Evolutionary conservation across 2,797 vertebrate genomes (phyloP), one percentile per base, ranked within the genome.

Genomic region (Prunella strophiata): DNA sequence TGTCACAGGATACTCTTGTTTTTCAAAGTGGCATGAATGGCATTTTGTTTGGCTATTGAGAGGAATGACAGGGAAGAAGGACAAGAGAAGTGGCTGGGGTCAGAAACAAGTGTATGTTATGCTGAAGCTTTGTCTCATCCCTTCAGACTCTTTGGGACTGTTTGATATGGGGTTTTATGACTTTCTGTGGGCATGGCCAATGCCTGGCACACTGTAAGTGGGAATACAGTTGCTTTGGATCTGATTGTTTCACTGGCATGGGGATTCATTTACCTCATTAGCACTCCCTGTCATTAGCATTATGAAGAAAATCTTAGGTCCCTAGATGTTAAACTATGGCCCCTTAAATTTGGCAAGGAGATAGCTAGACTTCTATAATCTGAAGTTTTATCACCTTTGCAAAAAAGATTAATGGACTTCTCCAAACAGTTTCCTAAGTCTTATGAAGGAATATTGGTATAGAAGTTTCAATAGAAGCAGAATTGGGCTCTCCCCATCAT

Each of bases 121-220:
- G 42, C 57, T 54, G 40, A 11, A 61, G 50, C 20, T 82, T 66
- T 91, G 50, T 57, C 52, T 93, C 0, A 0, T 32, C 11, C 16
- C n/a, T 82, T 66, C 68, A 70, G 63, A 40, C 20, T 26, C 10
- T 78, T 72, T 40, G 55, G 8, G n/a, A 16, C 40, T 55, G 19
- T 67, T 55, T 30, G 27, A 29, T 16, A 7, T 0, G 4, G 0
- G 1, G 21, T 67, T 67, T 85, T 42, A 16, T 19, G 61, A 51
- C 40, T n/a, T 58, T 62, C 58, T 68, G 52, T 30, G 47, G 22
- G 4, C 10, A 9, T 0, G 2, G 54, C n/a, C 38, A 59, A 18
- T 26, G 70, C 22, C 65, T 68, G 47, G 58, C 58, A 45, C 45
- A 3, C 23, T 18, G 1, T 7, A 25, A 20, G 19, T 21, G 54